These are phyloP conservation scores for Lampris megalopsis DNA, from an alignment of 2,113 vertebrate species.

Conservation along the genomic window DNA sequence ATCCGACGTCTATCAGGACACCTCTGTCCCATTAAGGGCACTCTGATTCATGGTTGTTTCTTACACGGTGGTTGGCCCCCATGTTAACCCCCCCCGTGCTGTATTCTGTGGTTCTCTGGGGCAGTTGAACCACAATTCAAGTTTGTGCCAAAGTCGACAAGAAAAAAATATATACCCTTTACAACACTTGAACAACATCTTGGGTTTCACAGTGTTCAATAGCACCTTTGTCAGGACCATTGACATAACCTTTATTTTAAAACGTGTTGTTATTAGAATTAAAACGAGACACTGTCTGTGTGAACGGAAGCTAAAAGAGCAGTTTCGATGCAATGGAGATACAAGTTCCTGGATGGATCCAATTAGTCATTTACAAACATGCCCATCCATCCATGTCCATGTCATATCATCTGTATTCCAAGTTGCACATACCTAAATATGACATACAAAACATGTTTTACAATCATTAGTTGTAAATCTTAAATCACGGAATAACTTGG, in stretches of 20 bases:
- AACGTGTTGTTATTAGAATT: conserved; percentile 18
- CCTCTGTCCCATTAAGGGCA: conserved; percentile 45
- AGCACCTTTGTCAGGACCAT: neutral
- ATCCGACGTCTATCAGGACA: conserved; percentile 50
- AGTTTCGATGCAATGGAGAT: neutral
- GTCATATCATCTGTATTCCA: conserved; percentile 35
- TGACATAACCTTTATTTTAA: conserved; percentile 4
- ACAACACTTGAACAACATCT: neutral
- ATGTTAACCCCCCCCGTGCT: conserved; percentile 2
- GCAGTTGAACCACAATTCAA: neutral
- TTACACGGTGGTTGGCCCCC: neutral
- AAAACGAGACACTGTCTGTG: neutral
- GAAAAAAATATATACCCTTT: too few species aligned
- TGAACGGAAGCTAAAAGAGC: neutral
- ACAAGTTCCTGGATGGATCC: conserved; percentile 1
- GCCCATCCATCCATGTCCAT: conserved; percentile 1
- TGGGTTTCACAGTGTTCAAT: conserved; percentile 4
- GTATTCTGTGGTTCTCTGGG: neutral
- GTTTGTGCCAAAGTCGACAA: too few species aligned
- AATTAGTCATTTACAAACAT: neutral
- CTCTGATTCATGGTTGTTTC: conserved; percentile 34
- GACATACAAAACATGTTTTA: conserved; percentile 10
- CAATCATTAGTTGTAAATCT: conserved; percentile 22
- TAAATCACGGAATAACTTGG: neutral
- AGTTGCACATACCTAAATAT: conserved; percentile 15